Conservation (phyloP, 1,140 invertebrate species). For the Olivierus martensii region DNA sequence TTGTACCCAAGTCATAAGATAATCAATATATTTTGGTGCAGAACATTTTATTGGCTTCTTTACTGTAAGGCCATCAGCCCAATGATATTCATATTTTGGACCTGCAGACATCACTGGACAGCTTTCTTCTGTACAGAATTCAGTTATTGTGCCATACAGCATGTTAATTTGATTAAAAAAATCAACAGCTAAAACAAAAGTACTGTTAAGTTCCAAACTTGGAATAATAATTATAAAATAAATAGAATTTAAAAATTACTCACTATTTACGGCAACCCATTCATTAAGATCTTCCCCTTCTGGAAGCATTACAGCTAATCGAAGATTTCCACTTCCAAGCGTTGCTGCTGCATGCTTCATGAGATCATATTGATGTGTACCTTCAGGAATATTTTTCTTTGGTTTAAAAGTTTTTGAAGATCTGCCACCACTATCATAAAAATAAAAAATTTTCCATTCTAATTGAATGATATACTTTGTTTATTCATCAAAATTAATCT, state of each 20-base stretch:
- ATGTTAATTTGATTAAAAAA: constrained; percentile 99
- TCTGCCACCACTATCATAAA: constrained; percentile 47
- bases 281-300: constrained; percentile 99
- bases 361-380: constrained; percentile 96
- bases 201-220: no score
- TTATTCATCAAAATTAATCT: no score
- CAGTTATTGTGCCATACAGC: constrained; percentile 98
- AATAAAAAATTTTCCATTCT: no score
- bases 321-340: constrained; percentile 89
- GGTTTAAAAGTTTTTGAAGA: constrained; percentile 96
- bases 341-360: constrained; percentile 99
- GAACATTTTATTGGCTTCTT: constrained; percentile 99
- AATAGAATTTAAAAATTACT: constrained; percentile 1
- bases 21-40: constrained; percentile 98
- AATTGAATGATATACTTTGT: no score
- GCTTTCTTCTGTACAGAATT: constrained; percentile 95
- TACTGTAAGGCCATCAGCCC: constrained; percentile 96
- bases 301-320: constrained; percentile 89
- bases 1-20: constrained; percentile 99
- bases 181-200: constrained; percentile 66
- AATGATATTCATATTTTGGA: constrained; percentile 99
- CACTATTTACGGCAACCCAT: constrained; percentile 56
- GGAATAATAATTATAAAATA: background rate
- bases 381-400: constrained; percentile 98
- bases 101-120: constrained; percentile 93